These are phyloP conservation scores for Nowickia ferox DNA, from an alignment of 2,888 invertebrate genomes.

Conservation along the genomic window DNA sequence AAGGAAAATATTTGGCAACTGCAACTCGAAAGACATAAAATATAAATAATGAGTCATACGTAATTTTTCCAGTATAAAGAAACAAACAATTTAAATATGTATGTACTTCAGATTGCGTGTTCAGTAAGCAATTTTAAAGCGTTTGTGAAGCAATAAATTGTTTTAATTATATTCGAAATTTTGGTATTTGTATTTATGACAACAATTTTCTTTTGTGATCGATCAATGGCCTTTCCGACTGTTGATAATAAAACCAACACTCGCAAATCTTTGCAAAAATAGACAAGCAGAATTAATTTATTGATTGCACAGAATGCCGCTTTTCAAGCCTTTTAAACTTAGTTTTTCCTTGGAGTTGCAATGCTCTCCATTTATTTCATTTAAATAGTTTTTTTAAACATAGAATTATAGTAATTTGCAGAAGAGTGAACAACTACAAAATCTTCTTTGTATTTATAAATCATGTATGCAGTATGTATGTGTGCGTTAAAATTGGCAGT, in stretches of 20 bases:
- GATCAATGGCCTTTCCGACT: conserved; percentile 12
- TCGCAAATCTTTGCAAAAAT: not conserved
- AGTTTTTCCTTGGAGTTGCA: not conserved
- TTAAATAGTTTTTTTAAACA: not conserved
- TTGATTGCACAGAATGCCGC: too few relatives aligned
- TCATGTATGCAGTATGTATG: not conserved
- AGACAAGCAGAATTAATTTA: not conserved
- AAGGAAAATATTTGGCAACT: not conserved
- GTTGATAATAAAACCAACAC: not conserved
- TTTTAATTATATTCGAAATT: conserved; percentile 10
- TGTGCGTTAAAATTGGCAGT: too few relatives aligned
- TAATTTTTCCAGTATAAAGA: not conserved
- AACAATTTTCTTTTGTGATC: conserved; percentile 7
- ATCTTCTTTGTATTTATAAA: too few relatives aligned
- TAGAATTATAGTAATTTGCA: too few relatives aligned
- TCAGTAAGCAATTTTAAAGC: not conserved
- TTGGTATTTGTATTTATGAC: conserved; percentile 9
- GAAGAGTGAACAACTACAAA: too few relatives aligned
- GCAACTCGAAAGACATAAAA: not conserved
- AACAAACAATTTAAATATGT: not conserved
- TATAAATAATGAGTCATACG: not conserved
- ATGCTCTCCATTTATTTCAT: not conserved
- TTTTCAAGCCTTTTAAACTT: not conserved
- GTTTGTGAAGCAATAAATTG: conserved; percentile 20
- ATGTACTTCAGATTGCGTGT: conserved; percentile 27